Conservation (phyloP, 1,140 invertebrate species). For the Helicoverpa zea region DNA sequence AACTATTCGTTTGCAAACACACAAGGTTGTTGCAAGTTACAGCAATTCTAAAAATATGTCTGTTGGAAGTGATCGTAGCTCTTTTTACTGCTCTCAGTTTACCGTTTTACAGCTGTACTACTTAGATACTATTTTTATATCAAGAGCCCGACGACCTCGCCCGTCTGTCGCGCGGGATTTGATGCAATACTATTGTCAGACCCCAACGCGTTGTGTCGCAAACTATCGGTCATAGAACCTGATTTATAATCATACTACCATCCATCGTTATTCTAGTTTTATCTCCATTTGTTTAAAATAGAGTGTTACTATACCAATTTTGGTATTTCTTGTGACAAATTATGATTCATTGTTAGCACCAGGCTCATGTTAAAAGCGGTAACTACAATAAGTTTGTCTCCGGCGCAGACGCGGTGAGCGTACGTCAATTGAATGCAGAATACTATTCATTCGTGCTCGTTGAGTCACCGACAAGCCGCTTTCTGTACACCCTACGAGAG, state of each 20-base stretch:
- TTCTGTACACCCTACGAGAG: constrained; percentile 57
- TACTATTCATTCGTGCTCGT: constrained; percentile 71
- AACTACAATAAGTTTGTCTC: constrained; percentile 69
- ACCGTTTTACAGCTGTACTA: constrained; percentile 55
- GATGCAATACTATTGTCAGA: constrained; percentile 62
- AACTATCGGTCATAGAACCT: constrained; percentile 46
- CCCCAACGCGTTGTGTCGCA: constrained; percentile 55
- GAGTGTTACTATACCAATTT: constrained; percentile 25
- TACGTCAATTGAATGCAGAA: constrained; percentile 76
- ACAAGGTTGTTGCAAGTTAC: constrained; percentile 43
- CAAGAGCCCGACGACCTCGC: constrained; percentile 57
- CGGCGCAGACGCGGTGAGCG: constrained; percentile 51
- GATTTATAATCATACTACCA: constrained; percentile 46
- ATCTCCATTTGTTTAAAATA: constrained; percentile 3
- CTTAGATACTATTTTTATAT: constrained; percentile 57
- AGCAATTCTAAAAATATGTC: constrained; percentile 52
- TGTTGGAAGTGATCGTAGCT: constrained; percentile 44
- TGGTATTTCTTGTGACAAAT: constrained; percentile 52
- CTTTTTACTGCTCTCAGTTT: constrained; percentile 53
- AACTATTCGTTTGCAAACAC: constrained; percentile 29
- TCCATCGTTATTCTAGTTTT: constrained; percentile 29
- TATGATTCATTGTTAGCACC: constrained; percentile 59
- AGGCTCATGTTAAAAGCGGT: constrained; percentile 60
- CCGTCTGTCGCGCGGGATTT: constrained; percentile 55
- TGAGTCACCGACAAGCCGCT: constrained; percentile 76